phyloP scores from a whole-genome alignment of 2,113 vertebrate genomes.

The Anolis carolinensis region DNA sequence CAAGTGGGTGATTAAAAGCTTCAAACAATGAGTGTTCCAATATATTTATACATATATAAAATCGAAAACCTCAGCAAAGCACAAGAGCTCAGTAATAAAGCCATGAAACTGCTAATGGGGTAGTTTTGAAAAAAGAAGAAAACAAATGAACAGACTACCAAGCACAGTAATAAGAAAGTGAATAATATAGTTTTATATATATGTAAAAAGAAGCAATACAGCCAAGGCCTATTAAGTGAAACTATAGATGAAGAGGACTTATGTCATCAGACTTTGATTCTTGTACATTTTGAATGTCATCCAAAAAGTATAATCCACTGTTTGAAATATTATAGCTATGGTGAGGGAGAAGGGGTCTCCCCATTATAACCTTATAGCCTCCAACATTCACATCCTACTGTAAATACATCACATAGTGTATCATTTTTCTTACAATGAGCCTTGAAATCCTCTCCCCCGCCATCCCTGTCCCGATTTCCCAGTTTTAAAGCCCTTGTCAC shows the following conservation, averaged over 20 bases:
- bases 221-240: constrained; percentile 54
- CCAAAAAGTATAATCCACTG: constrained; percentile 63
- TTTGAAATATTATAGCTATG: constrained; percentile 66
- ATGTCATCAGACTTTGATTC: constrained; percentile 60
- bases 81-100: constrained; percentile 52
- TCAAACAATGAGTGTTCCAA: constrained; percentile 49
- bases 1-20: constrained; percentile 46
- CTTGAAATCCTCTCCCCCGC: neutral
- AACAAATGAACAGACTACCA: constrained; percentile 36
- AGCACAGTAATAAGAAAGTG: constrained; percentile 39
- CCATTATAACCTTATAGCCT: constrained; percentile 33
- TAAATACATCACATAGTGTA: constrained; percentile 46
- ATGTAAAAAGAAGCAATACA: neutral
- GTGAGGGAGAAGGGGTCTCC: constrained; percentile 52
- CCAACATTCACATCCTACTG: constrained; percentile 51
- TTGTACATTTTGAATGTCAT: constrained; percentile 59
- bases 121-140: constrained; percentile 6
- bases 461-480: constrained; percentile 3
- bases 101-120: constrained; percentile 31
- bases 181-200: constrained; percentile 37
- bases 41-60: constrained; percentile 20
- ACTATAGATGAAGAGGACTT: constrained; percentile 53
- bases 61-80: constrained; percentile 41
- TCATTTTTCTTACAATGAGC: constrained; percentile 36
- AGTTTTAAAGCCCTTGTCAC: constrained; percentile 44